Evolutionary conservation across 2,797 vertebrate genomes (phyloP).

Genomic region (Crypturellus tataupa): DNA sequence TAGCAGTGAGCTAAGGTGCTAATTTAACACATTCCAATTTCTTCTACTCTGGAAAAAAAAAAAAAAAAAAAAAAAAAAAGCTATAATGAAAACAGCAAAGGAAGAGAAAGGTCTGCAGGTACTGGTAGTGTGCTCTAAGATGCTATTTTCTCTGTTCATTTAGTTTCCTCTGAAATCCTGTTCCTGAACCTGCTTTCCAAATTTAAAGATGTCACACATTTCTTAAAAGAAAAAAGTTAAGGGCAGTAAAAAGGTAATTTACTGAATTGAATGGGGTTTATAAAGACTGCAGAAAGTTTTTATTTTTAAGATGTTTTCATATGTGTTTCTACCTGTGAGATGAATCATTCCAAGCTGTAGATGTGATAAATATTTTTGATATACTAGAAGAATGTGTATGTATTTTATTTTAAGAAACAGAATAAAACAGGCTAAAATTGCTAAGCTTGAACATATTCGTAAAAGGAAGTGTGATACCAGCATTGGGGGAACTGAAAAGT

Average conservation of each 20-base stretch:
- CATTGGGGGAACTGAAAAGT: not conserved
- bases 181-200: not conserved
- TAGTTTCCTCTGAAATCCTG: not conserved
- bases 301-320: not conserved
- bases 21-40: not conserved
- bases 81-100: not conserved
- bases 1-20: not conserved
- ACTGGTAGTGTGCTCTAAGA: rapidly evolving
- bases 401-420: constrained; percentile 17
- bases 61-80: not conserved
- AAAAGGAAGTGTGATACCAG: not conserved
- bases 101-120: not conserved
- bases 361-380: not conserved
- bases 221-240: not conserved
- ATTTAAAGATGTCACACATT: not conserved
- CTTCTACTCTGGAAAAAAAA: not conserved
- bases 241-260: not conserved
- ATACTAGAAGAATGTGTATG: not conserved
- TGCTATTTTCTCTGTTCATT: not conserved
- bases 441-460: constrained; percentile 1
- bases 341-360: not conserved
- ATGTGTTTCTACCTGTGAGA: not conserved
- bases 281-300: not conserved
- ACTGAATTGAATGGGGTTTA: not conserved
- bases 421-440: not conserved